phyloP scores from a whole-genome alignment of 2,797 vertebrate genomes.

The Esox lucius region DNA sequence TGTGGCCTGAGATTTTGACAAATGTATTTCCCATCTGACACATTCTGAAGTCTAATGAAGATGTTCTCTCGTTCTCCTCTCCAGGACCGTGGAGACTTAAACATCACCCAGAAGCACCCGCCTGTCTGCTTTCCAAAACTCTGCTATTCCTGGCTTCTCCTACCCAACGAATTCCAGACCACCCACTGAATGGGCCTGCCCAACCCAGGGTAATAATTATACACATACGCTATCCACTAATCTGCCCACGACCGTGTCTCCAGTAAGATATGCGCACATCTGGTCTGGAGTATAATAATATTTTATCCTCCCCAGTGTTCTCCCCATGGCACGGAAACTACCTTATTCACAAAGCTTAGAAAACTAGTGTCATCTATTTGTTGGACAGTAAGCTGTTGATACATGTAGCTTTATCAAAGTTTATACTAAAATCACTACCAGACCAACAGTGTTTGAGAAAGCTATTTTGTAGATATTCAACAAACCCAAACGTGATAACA shows the following conservation, averaged over 20 bases:
- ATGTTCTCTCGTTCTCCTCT: neutral
- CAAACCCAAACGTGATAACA: neutral
- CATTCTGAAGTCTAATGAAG: neutral
- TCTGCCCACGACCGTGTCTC: constrained; percentile 27
- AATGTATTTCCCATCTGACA: neutral
- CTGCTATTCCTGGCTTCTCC: constrained; percentile 29
- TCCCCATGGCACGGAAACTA: neutral
- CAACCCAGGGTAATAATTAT: constrained; percentile 54
- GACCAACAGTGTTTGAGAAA: neutral
- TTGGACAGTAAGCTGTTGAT: neutral
- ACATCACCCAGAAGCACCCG: constrained; percentile 7
- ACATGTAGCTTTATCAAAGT: neutral
- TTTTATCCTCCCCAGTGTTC: neutral
- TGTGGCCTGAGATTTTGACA: neutral
- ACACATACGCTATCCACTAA: constrained; percentile 36
- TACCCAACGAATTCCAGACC: constrained; percentile 43
- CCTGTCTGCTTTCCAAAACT: constrained; percentile 20
- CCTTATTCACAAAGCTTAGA: neutral
- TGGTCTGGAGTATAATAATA: constrained; percentile 8
- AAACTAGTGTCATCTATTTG: neutral
- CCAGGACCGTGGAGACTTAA: constrained; percentile 4
- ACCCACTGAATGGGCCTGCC: constrained; percentile 59
- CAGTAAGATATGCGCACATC: neutral
- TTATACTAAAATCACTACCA: neutral
- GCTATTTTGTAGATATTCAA: neutral